Evolutionary conservation across 2,888 invertebrate species (phyloP), one percentile per base, ranked within the genome.

Genomic region (Calameuta pallipes): DNA sequence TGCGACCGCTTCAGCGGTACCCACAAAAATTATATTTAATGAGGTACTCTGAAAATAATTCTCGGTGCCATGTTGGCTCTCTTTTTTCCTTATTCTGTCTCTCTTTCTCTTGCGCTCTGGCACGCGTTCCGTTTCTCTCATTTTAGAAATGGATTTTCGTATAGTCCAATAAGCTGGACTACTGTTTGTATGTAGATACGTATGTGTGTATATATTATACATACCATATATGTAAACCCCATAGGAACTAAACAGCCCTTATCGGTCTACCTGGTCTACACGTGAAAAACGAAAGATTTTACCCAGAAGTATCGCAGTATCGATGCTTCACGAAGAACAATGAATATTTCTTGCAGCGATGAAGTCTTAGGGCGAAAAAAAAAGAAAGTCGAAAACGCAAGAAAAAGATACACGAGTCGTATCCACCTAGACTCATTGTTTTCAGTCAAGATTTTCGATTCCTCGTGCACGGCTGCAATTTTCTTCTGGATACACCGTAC

Each of bases 1-100:
- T 81, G 69, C 75, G 68, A 23, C 56, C 23, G 56, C 23, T 23
- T 75, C 34, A 73, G 74, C 70, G 73, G 69, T 33, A 74, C 74
- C 34, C 76, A 74, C 35, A 79, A 80, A 81, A 75, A 83, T 79
- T 73, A 69, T 37, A 76, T 79, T 83, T 83, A 83, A 83, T 83
- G 82, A 83, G 83, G 74, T 34, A 77, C 77, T 77, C 74, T 68
- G 69, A 74, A 77, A 77, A 73, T 77, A 77, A 73, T 75, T 84
- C 82, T 71, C 71, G 33, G 71, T 56, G 56, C 56, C 56, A 23
- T 23, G 56, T 56, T 56, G 56, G 9, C 56, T 23, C 23, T 56
- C 9, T 56, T 41, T 15, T 56, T 56, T 2, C 56, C 2, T 15
- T 23, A 6, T 9, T 56, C 23, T 23, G 15, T 41, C 41, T 15